Conservation (phyloP, 2,888 invertebrate genomes). For the Hydriomena furcata region DNA sequence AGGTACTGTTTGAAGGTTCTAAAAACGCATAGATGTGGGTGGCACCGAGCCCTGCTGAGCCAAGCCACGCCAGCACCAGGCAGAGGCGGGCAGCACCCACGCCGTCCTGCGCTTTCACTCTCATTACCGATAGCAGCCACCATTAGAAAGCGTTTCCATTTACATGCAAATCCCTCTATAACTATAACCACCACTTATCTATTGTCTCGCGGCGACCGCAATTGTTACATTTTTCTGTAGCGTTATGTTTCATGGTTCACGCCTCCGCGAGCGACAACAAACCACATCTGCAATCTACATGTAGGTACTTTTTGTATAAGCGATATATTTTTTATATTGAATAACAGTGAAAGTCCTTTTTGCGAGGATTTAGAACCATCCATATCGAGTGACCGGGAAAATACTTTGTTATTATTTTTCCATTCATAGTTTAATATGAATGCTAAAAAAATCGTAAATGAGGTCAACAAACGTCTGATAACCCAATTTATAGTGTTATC, state of each 20-base stretch:
- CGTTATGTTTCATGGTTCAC: constrained; percentile 20
- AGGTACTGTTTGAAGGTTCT: no score
- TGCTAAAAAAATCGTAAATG: constrained; percentile 11
- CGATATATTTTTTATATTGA: constrained; percentile 21
- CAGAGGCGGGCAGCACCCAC: constrained; percentile 34
- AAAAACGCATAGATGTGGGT: neutral
- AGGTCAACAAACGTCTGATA: constrained; percentile 33
- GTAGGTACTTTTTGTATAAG: no score
- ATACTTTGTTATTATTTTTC: constrained; percentile 9
- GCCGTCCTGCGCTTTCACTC: constrained; percentile 64
- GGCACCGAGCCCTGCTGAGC: neutral
- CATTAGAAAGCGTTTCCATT: constrained; percentile 74
- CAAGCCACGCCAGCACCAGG: constrained; percentile 17
- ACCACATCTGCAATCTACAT: constrained; percentile 15
- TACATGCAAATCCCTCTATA: constrained; percentile 68
- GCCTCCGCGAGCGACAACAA: constrained; percentile 18
- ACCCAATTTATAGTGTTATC: constrained; percentile 31
- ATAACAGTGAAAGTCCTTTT: constrained; percentile 33
- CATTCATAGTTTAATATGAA: constrained; percentile 13
- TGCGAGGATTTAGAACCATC: constrained; percentile 10
- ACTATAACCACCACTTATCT: constrained; percentile 44
- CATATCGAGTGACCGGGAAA: constrained; percentile 14
- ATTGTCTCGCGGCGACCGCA: constrained; percentile 43
- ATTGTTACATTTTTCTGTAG: constrained; percentile 52
- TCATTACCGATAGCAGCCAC: constrained; percentile 50